A percentile compares a stretch with the other conserved stretches of the same genome.
phyloP scores from a whole-genome alignment of 2,888 invertebrate species.

The Drosophila tripunctata region DNA sequence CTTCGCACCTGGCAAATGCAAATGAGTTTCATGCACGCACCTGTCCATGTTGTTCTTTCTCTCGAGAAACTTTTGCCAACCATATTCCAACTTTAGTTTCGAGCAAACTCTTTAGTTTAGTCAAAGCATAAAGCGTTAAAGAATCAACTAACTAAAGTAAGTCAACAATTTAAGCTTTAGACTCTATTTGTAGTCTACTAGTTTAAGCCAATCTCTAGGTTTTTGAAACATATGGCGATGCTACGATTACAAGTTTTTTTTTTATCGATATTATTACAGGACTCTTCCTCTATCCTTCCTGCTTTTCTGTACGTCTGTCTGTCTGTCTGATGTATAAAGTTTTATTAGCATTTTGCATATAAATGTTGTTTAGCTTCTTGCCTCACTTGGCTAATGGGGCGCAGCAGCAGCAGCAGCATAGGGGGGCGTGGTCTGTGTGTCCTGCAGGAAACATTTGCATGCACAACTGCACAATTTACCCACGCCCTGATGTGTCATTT shows the following conservation, averaged over 20 bases:
- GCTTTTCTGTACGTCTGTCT: background rate
- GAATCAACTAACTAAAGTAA: background rate
- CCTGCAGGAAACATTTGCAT: conserved; percentile 73
- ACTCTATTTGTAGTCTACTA: no score
- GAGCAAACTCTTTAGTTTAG: conserved; percentile 8
- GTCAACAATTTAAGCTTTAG: no score
- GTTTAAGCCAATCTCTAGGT: no score
- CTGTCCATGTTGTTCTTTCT: conserved; percentile 22
- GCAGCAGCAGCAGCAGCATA: conserved; percentile 23
- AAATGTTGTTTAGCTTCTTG: conserved; percentile 62
- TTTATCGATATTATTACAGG: conserved; percentile 1
- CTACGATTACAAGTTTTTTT: conserved; percentile 12
- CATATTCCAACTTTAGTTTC: conserved; percentile 4
- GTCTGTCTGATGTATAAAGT: conserved; percentile 32
- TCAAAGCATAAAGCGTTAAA: background rate
- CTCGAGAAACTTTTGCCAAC: conserved; percentile 4
- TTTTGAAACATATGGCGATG: conserved; percentile 3
- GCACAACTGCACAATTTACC: conserved; percentile 68
- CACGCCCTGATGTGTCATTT: conserved; percentile 52
- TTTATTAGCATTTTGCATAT: conserved; percentile 68
- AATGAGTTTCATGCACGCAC: conserved; percentile 61
- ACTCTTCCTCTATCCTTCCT: background rate
- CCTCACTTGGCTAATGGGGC: conserved; percentile 52
- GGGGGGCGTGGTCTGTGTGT: conserved; percentile 24
- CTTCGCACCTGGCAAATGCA: conserved; percentile 47